Evolutionary conservation across 2,113 vertebrate species (phyloP).

Genomic region (Pteruthius melanotis): DNA sequence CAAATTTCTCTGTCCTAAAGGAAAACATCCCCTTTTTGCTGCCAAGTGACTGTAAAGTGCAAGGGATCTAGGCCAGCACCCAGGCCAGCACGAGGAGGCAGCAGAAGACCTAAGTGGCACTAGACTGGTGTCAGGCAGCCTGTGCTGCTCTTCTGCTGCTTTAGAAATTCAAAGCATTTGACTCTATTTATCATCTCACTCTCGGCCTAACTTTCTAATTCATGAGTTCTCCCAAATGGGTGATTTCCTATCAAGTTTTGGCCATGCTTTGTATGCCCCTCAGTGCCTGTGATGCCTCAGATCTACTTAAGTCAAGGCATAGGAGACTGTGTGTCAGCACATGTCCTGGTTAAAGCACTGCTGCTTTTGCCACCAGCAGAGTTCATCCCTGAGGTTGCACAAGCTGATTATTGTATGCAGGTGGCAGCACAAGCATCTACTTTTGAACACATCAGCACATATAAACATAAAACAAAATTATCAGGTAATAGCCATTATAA

Average conservation of each 20-base stretch:
- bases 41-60: not conserved
- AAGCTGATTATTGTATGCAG: conserved; percentile 37
- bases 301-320: not conserved
- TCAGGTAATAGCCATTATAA: not conserved
- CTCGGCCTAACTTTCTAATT: not conserved
- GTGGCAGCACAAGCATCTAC: conserved; percentile 57
- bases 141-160: not conserved
- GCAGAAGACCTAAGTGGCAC: not conserved
- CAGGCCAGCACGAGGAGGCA: not conserved
- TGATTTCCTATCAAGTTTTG: not conserved
- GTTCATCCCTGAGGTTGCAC: conserved; percentile 12
- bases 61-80: not conserved
- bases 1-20: not conserved
- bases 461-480: not conserved
- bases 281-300: not conserved
- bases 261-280: not conserved
- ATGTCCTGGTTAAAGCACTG: not conserved
- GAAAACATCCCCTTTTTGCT: not conserved
- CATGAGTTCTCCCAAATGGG: not conserved
- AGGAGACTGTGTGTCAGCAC: not conserved
- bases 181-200: not conserved
- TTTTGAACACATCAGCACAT: not conserved
- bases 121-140: not conserved
- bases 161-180: not conserved
- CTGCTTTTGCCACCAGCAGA: not conserved